Percentiles rank a stretch among this genome's conserved stretches.
phyloP scores from a whole-genome alignment of 1,140 invertebrate genomes.

The Psilanteris sp. region DNA sequence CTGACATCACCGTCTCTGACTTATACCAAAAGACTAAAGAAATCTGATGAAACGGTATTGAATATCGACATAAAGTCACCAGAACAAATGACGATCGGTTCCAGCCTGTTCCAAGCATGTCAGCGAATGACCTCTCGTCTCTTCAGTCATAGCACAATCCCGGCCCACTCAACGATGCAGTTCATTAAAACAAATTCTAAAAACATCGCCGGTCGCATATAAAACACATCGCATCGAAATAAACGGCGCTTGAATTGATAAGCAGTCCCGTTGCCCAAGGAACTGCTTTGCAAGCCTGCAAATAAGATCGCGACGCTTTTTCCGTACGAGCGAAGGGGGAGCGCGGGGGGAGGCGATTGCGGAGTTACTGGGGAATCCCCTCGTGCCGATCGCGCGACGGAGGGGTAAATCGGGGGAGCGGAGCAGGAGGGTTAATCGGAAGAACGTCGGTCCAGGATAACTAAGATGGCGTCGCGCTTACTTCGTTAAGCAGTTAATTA shows the following conservation, averaged over 20 bases:
- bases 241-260: slow-evolving; percentile 37
- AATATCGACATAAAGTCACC: no score
- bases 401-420: slow-evolving; percentile 3
- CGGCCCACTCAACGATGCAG: no score
- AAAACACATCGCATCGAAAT: slow-evolving; percentile 37
- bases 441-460: slow-evolving; percentile 62
- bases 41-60: no score
- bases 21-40: no score
- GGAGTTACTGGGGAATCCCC: slow-evolving; percentile 43
- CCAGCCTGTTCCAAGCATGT: no score
- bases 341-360: slow-evolving; percentile 23
- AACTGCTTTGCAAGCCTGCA: slow-evolving; percentile 68
- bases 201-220: slow-evolving; percentile 19
- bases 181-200: no score
- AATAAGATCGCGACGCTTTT: slow-evolving; percentile 70
- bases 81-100: no score
- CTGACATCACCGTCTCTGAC: no score
- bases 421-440: slow-evolving; percentile 26
- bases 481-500: slow-evolving; percentile 81
- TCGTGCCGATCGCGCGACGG: slow-evolving; percentile 56
- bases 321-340: slow-evolving; percentile 27
- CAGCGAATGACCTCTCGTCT: no score
- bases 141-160: no score
- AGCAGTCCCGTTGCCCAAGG: slow-evolving; percentile 47
- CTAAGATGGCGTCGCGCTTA: slow-evolving; percentile 79